These are phyloP conservation scores for Linepithema humile DNA, from an alignment of 1,140 invertebrate species.

Conservation along the genomic window DNA sequence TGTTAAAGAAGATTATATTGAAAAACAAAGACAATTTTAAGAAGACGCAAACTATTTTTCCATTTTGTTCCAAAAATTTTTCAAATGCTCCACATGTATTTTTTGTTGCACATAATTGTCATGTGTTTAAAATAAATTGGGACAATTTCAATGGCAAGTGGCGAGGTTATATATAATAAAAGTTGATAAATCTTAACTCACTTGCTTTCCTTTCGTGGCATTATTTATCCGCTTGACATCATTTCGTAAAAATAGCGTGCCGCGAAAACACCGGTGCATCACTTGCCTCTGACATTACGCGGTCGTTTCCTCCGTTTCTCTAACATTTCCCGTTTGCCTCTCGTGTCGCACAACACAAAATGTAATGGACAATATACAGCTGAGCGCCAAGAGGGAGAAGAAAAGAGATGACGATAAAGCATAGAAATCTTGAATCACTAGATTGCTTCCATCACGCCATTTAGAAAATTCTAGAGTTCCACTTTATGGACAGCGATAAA, in stretches of 20 bases:
- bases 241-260: slow-evolving; percentile 52
- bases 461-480: too few relatives aligned
- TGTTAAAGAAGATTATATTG: too few relatives aligned
- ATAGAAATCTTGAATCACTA: too few relatives aligned
- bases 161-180: slow-evolving; percentile 31
- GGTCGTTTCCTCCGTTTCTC: background rate
- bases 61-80: too few relatives aligned
- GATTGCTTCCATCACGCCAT: too few relatives aligned
- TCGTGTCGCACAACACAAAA: slow-evolving; percentile 35
- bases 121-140: background rate
- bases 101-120: background rate
- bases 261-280: slow-evolving; percentile 53
- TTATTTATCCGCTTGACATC: slow-evolving; percentile 77
- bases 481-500: too few relatives aligned
- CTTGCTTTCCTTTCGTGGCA: slow-evolving; percentile 83
- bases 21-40: too few relatives aligned
- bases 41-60: too few relatives aligned
- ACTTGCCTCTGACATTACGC: slow-evolving; percentile 64
- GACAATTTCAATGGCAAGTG: background rate
- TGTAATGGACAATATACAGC: slow-evolving; percentile 43
- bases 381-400: background rate
- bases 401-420: too few relatives aligned
- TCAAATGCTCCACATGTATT: background rate
- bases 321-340: slow-evolving; percentile 39
- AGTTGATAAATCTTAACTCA: slow-evolving; percentile 67